Percentiles rank a stretch among this genome's conserved stretches.
phyloP scores from a whole-genome alignment of 2,888 invertebrate genomes.

The Abscondita cerata region DNA sequence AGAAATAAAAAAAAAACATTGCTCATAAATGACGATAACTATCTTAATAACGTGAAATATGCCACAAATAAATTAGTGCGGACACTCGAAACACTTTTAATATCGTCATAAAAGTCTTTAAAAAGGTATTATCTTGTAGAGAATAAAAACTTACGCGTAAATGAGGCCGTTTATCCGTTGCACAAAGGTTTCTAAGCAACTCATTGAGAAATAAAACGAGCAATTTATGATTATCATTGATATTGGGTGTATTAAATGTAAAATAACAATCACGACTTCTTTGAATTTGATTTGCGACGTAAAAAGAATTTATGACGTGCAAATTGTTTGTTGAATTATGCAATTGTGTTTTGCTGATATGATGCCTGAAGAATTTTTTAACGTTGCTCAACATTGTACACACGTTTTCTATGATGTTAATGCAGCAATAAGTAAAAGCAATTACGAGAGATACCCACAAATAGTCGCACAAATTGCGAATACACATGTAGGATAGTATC shows the following conservation, averaged over 20 bases:
- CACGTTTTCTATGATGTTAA: conserved; percentile 8
- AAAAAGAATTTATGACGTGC: conserved; percentile 12
- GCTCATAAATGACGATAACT: conserved; percentile 31
- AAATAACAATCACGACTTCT: conserved; percentile 27
- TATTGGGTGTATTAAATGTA: conserved; percentile 16
- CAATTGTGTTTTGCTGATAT: background rate
- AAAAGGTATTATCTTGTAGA: background rate
- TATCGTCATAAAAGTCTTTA: conserved; percentile 22
- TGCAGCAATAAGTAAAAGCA: conserved; percentile 18
- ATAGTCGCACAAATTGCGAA: conserved; percentile 28
- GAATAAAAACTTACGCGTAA: background rate
- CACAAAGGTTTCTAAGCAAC: background rate
- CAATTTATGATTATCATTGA: conserved; percentile 20
- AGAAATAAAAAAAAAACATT: conserved; percentile 29
- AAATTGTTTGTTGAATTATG: conserved; percentile 16
- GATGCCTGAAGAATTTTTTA: conserved; percentile 5
- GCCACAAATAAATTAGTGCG: conserved; percentile 30
- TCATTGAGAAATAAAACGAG: conserved; percentile 10
- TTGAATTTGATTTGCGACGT: conserved; percentile 17
- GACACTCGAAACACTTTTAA: conserved; percentile 21
- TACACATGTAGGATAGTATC: conserved; percentile 34
- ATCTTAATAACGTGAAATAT: conserved; percentile 37
- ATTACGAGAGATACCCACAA: conserved; percentile 28
- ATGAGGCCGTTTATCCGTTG: background rate
- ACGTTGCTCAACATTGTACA: conserved; percentile 11